A percentile compares a stretch with the other conserved stretches of the same genome.
Conservation (phyloP, 2,797 vertebrate genomes). For the Lerista edwardsae region DNA sequence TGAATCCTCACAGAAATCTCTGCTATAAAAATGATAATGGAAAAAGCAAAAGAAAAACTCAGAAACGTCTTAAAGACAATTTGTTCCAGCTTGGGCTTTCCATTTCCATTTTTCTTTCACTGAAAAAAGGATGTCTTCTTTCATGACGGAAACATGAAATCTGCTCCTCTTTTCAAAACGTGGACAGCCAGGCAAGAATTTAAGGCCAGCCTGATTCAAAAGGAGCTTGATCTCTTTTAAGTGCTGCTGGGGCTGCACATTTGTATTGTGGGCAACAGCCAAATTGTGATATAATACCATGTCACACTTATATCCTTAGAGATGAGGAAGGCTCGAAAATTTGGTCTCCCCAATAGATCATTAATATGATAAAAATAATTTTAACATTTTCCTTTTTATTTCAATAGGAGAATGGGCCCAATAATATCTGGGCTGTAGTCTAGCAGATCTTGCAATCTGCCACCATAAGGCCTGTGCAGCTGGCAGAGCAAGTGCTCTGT, state of each 20-base stretch:
- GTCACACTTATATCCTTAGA: not conserved
- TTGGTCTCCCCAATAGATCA: not conserved
- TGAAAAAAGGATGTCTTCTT: slow-evolving; percentile 44
- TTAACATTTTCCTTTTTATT: not conserved
- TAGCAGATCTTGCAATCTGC: too few relatives aligned
- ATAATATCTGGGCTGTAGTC: too few relatives aligned
- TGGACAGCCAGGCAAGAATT: slow-evolving; percentile 11
- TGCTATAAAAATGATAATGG: slow-evolving; percentile 82
- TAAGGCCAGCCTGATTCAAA: not conserved
- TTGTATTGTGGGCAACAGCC: not conserved
- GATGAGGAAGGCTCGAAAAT: slow-evolving; percentile 4
- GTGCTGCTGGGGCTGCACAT: not conserved
- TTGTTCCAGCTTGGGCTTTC: slow-evolving; percentile 65
- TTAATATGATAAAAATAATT: not conserved
- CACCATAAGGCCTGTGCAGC: too few relatives aligned
- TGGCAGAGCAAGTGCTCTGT: too few relatives aligned
- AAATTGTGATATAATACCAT: not conserved
- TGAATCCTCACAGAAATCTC: slow-evolving; percentile 79
- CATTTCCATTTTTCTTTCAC: slow-evolving; percentile 44
- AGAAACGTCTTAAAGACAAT: slow-evolving; percentile 66
- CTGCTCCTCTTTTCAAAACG: slow-evolving; percentile 23
- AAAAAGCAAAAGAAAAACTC: slow-evolving; percentile 79
- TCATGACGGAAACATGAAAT: slow-evolving; percentile 50
- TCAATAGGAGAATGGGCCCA: not conserved
- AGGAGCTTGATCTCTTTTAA: not conserved